Evolutionary conservation across 2,113 vertebrate species (phyloP).

Genomic region (Prinia subflava): DNA sequence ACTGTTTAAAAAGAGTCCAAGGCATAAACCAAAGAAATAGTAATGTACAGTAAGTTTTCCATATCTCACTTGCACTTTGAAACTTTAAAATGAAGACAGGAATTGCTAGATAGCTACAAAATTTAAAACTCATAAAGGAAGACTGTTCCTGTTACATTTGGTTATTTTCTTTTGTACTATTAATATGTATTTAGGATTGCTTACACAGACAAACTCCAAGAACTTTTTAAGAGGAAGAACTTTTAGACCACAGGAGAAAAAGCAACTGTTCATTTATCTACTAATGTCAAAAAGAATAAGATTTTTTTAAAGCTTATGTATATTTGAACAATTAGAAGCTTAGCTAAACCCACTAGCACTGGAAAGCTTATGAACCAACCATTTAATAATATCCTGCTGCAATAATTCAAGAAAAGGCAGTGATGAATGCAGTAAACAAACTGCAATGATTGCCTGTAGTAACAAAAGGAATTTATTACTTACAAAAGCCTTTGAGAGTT

Average conservation of each 20-base stretch:
- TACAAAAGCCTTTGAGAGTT: background rate
- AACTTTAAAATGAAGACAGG: background rate
- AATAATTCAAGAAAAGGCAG: background rate
- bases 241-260: background rate
- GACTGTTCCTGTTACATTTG: background rate
- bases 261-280: background rate
- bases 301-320: background rate
- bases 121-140: background rate
- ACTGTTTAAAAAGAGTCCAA: background rate
- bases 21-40: background rate
- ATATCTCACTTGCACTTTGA: background rate
- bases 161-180: background rate
- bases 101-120: background rate
- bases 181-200: background rate
- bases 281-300: background rate
- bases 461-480: background rate
- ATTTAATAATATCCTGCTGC: background rate
- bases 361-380: background rate
- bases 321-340: background rate
- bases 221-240: background rate
- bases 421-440: background rate
- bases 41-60: background rate
- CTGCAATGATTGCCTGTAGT: background rate
- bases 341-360: background rate
- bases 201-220: background rate